Evolutionary conservation across 1,140 invertebrate species (phyloP).

Genomic region (Dysdera silvatica): DNA sequence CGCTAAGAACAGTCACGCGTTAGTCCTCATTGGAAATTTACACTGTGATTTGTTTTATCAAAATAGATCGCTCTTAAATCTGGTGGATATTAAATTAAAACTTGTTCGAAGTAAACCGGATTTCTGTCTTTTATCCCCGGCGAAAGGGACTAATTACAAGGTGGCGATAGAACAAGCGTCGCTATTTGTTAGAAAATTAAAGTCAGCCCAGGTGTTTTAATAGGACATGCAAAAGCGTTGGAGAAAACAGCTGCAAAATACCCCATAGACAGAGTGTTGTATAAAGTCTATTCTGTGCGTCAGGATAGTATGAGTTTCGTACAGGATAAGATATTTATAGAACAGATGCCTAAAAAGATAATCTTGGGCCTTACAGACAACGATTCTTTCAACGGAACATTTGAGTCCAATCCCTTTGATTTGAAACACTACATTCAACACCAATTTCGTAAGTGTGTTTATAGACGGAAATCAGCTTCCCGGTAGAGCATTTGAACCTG

Average conservation of each 20-base stretch:
- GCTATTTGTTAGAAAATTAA: background rate
- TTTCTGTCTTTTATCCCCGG: slow-evolving; percentile 9
- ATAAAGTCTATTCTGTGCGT: too few species aligned
- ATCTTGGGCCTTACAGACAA: too few species aligned
- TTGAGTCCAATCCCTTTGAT: too few species aligned
- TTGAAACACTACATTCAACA: too few species aligned
- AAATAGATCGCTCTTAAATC: background rate
- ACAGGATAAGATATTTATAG: too few species aligned
- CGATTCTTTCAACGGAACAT: too few species aligned
- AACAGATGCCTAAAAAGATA: too few species aligned
- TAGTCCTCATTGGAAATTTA: background rate
- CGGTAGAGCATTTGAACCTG: too few species aligned
- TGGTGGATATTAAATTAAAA: background rate
- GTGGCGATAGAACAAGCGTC: background rate
- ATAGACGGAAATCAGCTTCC: too few species aligned
- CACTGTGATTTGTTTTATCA: background rate
- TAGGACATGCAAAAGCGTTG: background rate
- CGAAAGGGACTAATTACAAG: background rate
- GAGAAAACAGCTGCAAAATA: background rate
- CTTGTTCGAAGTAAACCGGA: background rate
- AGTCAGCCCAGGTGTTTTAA: background rate
- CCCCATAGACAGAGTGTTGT: background rate
- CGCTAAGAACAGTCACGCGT: background rate
- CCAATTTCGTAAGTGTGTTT: too few species aligned
- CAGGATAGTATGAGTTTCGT: too few species aligned